Evolutionary conservation across 2,888 invertebrate genomes (phyloP).

Genomic region (Harpagoxenus sublaevis): DNA sequence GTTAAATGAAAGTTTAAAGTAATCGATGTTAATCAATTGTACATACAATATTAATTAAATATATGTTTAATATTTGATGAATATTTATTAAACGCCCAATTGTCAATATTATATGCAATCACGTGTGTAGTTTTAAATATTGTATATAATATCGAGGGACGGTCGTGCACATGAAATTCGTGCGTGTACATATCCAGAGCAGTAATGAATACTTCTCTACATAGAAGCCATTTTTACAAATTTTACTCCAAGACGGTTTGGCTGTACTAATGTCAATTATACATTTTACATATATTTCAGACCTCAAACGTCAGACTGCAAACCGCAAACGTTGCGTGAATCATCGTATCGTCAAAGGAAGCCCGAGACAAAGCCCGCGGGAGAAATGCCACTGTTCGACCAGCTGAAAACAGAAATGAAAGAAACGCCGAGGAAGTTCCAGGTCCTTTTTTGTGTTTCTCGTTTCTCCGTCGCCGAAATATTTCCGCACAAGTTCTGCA

Average conservation of each 20-base stretch:
- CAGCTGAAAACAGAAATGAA: constrained; percentile 28
- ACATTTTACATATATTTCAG: constrained; percentile 32
- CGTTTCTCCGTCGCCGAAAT: background rate
- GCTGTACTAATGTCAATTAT: constrained; percentile 14
- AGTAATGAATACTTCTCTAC: background rate
- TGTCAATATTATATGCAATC: background rate
- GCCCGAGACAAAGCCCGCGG: constrained; percentile 25
- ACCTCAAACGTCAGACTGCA: constrained; percentile 20
- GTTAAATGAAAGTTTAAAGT: background rate
- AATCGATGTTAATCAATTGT: background rate
- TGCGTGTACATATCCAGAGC: background rate
- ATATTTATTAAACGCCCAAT: background rate
- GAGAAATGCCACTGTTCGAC: constrained; percentile 5
- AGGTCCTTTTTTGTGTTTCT: constrained; percentile 36
- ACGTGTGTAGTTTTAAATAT: background rate
- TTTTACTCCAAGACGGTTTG: background rate
- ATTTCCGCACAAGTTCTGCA: constrained; percentile 2
- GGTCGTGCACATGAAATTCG: background rate
- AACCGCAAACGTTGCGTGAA: constrained; percentile 40
- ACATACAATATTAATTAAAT: background rate
- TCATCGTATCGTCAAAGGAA: constrained; percentile 33
- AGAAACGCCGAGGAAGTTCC: constrained; percentile 20
- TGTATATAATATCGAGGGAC: background rate
- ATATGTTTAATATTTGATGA: background rate
- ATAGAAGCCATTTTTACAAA: background rate